A percentile compares a stretch with the other conserved stretches of the same genome.
These are phyloP conservation scores for Manacus vitellinus DNA, from an alignment of 2,113 vertebrate species.

Conservation along the genomic window DNA sequence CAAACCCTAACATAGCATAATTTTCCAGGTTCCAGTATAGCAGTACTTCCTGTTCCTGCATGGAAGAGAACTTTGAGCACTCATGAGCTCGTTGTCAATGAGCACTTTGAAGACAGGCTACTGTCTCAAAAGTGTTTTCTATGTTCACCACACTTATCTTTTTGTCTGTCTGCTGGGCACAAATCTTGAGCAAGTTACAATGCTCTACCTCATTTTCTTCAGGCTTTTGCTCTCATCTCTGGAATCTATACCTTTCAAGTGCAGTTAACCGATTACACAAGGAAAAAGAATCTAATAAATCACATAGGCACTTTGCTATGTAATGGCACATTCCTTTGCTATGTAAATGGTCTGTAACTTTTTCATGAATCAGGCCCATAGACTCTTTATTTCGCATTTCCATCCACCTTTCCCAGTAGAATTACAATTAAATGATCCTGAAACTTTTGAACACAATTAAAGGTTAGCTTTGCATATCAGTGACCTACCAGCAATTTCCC, in stretches of 20 bases:
- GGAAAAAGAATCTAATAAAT: constrained; percentile 61
- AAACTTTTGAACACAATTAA: constrained; percentile 58
- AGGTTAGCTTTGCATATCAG: constrained; percentile 59
- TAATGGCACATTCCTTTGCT: constrained; percentile 53
- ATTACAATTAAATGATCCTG: constrained; percentile 63
- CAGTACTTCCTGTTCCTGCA: neutral
- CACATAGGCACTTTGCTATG: constrained; percentile 57
- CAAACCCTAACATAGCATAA: neutral
- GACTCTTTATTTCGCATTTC: constrained; percentile 29
- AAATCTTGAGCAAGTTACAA: constrained; percentile 19
- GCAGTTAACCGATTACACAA: constrained; percentile 42
- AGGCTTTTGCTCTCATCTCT: constrained; percentile 36
- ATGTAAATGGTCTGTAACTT: constrained; percentile 62
- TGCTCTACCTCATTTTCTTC: constrained; percentile 1
- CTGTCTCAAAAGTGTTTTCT: neutral
- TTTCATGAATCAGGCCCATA: constrained; percentile 40
- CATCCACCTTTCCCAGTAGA: constrained; percentile 8
- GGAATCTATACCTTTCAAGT: constrained; percentile 41
- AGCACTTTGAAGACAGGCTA: neutral
- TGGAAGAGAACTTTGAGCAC: neutral
- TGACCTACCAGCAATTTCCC: constrained; percentile 23
- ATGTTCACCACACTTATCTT: neutral
- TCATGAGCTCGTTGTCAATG: neutral
- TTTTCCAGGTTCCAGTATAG: neutral
- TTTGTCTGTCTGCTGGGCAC: neutral